These are phyloP conservation scores for Procambarus clarkii DNA, from an alignment of 1,140 invertebrate genomes.

Conservation along the genomic window DNA sequence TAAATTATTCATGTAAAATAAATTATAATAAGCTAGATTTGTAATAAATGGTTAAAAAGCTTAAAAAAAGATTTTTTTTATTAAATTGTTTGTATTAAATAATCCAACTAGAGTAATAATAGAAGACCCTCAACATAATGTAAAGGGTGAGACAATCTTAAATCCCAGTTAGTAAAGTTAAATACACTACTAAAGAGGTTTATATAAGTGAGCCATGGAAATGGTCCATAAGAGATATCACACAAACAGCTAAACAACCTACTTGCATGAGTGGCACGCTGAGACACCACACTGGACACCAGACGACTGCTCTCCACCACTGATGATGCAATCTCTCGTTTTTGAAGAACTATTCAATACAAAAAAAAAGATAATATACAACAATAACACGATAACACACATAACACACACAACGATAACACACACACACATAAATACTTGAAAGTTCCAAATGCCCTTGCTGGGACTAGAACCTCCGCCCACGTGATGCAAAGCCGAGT, in stretches of 20 bases:
- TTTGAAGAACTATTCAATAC: neutral
- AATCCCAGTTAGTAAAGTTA: constrained; percentile 7
- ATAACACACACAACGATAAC: too few species aligned
- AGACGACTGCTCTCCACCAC: constrained; percentile 51
- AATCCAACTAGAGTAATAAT: neutral
- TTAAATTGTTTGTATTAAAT: neutral
- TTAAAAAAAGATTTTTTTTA: neutral
- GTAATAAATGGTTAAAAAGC: neutral
- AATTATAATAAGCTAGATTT: neutral
- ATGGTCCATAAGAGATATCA: neutral
- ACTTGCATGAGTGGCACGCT: constrained; percentile 42
- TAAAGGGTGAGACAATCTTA: neutral
- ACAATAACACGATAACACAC: too few species aligned
- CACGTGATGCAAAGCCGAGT: too few species aligned
- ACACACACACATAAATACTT: too few species aligned
- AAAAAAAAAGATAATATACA: too few species aligned
- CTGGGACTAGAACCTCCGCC: too few species aligned
- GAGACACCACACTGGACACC: constrained; percentile 10
- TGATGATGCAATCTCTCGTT: constrained; percentile 16
- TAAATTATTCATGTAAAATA: neutral
- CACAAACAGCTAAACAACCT: neutral
- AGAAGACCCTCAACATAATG: neutral
- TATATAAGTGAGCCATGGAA: neutral
- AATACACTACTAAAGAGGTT: neutral
- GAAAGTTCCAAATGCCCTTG: too few species aligned